Evolutionary conservation across 2,888 invertebrate genomes (phyloP), one percentile per base, ranked within the genome.

Genomic region (Synergus japonicus): DNA sequence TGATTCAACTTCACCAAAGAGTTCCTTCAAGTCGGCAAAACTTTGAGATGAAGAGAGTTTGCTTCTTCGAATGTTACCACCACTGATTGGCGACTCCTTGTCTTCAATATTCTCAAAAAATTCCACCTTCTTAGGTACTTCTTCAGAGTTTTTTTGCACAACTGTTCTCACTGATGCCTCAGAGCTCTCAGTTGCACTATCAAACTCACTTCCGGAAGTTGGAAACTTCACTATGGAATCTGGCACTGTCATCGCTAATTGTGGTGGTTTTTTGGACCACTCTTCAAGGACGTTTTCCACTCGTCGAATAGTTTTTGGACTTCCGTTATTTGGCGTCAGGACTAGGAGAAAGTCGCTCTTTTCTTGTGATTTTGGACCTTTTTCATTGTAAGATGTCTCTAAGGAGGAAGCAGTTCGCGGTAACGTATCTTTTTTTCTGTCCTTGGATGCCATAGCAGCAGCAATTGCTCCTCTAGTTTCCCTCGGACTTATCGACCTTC

Each of bases 1-100:
- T 87, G 93, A 93, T 84, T 95, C 94, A 43, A 93, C 94, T 90
- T 97, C 97, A 0, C 97, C 97, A 88, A 96, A 97, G n/a, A 97
- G 92, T 85, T 97, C 97, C 88, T 96, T 96, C 79, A 97, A 92
- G 91, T 96, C 95, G 49, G 96, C 94, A 88, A 95, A 95, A 0
- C 96, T 96, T 86, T 95, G 95, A 0, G 96, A 95, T 69, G 94
- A 93, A n/a, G 92, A 92, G 76, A 94, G 90, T 87, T 90, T 92
- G 1, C 79, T 15, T 54, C 91, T 89, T 37, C 77, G 81, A 22
- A 44, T 66, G 12, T 65, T 67, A 10, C 58, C 66, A 12, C 58
- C 66, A 18, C 83, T 88, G 0, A 2, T 12, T 7, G 12, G 29
- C 9, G 60, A 49, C 15, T 65, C 65, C 9, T 41, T 65, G 8